These are phyloP conservation scores for Lobophora halterata DNA, from an alignment of 2,888 invertebrate genomes.

Conservation along the genomic window DNA sequence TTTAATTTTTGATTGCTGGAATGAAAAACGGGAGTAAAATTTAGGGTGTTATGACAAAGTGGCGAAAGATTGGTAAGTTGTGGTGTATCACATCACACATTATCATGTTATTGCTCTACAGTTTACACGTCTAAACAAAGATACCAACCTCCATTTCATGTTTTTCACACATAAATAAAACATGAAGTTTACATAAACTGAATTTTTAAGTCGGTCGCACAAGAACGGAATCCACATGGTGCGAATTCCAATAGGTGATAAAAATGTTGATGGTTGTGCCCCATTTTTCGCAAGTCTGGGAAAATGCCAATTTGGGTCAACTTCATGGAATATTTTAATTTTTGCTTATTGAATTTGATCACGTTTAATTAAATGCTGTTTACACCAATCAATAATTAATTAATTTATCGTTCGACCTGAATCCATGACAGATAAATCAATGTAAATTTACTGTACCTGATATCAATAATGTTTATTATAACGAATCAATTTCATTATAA, in stretches of 20 bases:
- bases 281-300: conserved; percentile 20
- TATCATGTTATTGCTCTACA: too few species aligned
- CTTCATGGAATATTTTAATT: conserved; percentile 13
- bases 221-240: conserved; percentile 18
- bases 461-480: conserved; percentile 25
- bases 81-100: too few species aligned
- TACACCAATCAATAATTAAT: conserved; percentile 7
- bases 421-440: conserved; percentile 19
- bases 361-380: neutral
- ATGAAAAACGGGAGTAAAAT: too few species aligned
- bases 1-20: too few species aligned
- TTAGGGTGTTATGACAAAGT: too few species aligned
- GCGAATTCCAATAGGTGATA: conserved; percentile 15
- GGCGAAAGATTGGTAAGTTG: too few species aligned
- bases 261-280: conserved; percentile 16
- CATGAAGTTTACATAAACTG: conserved; percentile 22
- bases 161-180: conserved; percentile 14
- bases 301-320: conserved; percentile 9
- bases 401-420: conserved; percentile 17
- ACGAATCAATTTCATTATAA: conserved; percentile 15
- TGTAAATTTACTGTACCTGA: conserved; percentile 20
- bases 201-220: conserved; percentile 24
- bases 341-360: neutral
- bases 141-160: too few species aligned
- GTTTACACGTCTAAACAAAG: too few species aligned